Evolutionary conservation across 2,797 vertebrate species (phyloP), one percentile per base, ranked within the genome.

Genomic region (Hyperoplus lanceolatus): DNA sequence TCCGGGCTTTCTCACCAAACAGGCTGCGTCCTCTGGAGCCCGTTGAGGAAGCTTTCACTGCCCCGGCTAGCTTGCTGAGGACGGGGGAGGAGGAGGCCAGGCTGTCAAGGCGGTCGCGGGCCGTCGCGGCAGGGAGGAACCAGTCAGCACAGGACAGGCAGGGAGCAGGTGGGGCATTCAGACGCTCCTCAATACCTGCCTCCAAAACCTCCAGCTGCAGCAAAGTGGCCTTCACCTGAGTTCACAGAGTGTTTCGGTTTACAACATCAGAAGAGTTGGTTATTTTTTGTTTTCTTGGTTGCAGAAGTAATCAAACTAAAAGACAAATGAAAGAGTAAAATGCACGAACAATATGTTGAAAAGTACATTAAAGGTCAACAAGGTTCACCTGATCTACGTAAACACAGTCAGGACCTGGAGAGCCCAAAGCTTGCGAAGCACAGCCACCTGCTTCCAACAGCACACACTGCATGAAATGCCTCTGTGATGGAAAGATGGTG

Each of bases 371-470:
- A 18, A 42, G 42, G 3, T 63, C 1, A 58, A 16, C 12, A 46
- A 14, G 38, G 1, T 43, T 57, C 54, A 95, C 94, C 87, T 99
- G 98, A 87, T 99, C 98, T 13, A 99, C 96, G 1, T 99, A 99
- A 41, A 99, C 94, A 56, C 95, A 98, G 51, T 99, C 97, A 0
- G 98, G 98, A 61, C 97, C 97, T 8, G 97, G 96, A 83, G 95
- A 95, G 51, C 95, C 97, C 73, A 93, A 13, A 56, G 96, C 96
- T 53, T 93, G 94, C 8, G 96, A 96, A 0, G 97, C 93, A 67
- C 97, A 97, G 2, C 98, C 97, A 11, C 96, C 97, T 1, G 97
- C 96, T 90, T 99, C 97, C 75, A 99, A 90, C 82, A 99, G 91
- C 45, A 97, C 97, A 90, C 97, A 98, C 88, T 98, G 92, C 94